Evolutionary conservation across 2,113 vertebrate genomes (phyloP).

Genomic region (Nothocercus nigrocapillus): DNA sequence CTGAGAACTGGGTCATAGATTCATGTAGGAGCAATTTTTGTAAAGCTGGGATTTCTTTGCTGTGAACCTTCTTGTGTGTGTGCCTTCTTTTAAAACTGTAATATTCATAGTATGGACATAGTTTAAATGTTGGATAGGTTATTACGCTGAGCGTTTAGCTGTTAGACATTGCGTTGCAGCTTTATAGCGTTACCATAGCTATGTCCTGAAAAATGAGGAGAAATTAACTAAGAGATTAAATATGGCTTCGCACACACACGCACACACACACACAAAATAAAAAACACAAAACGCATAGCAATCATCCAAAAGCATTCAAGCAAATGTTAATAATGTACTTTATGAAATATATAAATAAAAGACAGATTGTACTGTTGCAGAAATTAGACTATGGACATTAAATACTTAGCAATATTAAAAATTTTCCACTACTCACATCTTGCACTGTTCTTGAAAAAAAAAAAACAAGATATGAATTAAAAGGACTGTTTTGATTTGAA

Average conservation of each 20-base stretch:
- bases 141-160: not conserved
- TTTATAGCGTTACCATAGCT: not conserved
- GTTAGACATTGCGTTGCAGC: not conserved
- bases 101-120: not conserved
- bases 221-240: not conserved
- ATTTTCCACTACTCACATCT: not conserved
- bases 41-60: not conserved
- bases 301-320: not conserved
- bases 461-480: not conserved
- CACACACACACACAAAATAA: no score
- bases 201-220: not conserved
- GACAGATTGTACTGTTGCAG: not conserved
- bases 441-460: not conserved
- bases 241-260: not conserved
- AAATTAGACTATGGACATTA: not conserved
- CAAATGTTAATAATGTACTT: not conserved
- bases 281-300: not conserved
- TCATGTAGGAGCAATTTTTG: not conserved
- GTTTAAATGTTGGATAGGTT: not conserved
- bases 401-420: not conserved
- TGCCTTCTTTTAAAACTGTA: not conserved
- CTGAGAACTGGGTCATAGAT: not conserved
- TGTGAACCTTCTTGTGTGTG: not conserved
- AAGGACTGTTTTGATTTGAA: not conserved
- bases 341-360: not conserved